Evolutionary conservation across 2,113 vertebrate species (phyloP).

Genomic region (Eptesicus fuscus): DNA sequence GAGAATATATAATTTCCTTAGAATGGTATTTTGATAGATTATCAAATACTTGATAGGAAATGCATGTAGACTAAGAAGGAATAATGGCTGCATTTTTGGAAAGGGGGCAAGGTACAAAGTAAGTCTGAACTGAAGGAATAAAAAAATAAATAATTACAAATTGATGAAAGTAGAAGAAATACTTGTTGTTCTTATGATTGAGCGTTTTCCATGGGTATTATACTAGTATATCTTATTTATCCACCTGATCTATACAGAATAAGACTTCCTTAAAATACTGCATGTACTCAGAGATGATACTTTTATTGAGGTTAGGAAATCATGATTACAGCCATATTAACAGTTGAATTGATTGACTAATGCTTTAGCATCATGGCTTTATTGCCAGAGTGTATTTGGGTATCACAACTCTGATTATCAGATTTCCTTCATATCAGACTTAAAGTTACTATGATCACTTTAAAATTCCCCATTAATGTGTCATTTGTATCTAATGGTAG

Average conservation of each 20-base stretch:
- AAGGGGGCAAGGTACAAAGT: not conserved
- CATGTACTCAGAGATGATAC: not conserved
- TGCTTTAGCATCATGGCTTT: not conserved
- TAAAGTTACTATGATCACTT: not conserved
- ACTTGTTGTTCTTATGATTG: too few species aligned
- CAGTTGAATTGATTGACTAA: not conserved
- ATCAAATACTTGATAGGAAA: not conserved
- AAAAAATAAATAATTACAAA: not conserved
- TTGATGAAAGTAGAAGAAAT: not conserved
- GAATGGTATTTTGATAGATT: not conserved
- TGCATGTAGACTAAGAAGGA: not conserved
- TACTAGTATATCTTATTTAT: not conserved
- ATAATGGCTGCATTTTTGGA: not conserved
- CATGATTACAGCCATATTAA: not conserved
- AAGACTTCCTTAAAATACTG: not conserved
- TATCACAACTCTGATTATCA: not conserved
- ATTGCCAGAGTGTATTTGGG: not conserved
- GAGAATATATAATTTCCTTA: not conserved
- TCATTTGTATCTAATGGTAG: not conserved
- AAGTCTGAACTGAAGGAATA: not conserved
- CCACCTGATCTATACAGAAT: not conserved
- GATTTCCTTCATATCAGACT: not conserved
- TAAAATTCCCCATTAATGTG: not conserved
- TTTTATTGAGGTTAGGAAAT: not conserved
- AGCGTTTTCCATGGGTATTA: not conserved